Evolutionary conservation across 2,113 vertebrate species (phyloP), one percentile per base, ranked within the genome.

Genomic region (Grantiella picta): DNA sequence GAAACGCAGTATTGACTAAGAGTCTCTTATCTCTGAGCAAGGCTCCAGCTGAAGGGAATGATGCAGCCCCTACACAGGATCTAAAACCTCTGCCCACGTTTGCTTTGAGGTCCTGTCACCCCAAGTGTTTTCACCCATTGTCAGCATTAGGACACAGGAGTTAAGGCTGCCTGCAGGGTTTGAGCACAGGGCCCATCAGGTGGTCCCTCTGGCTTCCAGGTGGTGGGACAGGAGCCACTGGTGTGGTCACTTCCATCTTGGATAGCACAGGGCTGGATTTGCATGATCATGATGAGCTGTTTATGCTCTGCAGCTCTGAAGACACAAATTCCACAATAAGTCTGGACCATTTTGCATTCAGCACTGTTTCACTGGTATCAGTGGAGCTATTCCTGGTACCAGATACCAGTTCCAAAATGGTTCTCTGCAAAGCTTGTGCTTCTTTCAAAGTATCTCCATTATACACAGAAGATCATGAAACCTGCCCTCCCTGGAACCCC

Each of bases 161-260:
- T 75, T 33, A 35, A 45, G 33, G 20, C 22, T 45, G 52, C 11
- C 60, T n/a, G 21, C 1, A 42, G 45, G 36, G 47, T 28, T 31
- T 36, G 40, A 52, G 23, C 6, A 35, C 35, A 38, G 24, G 19
- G 38, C 20, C 24, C 63, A 33, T 6, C 28, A 47, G 33, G 21
- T 14, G 24, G 5, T 9, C 66, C 25, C 12, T 40, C 22, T n/a
- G 25, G 19, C 38, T 42, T 60, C n/a, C 68, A 61, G 45, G 25
- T 4, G 0, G 0, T 15, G 56, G 19, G 31, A 16, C 28, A 57
- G 27, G 44, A 89, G 40, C 29, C 38, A 11, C 15, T 1, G 7
- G 3, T 25, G 49, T 4, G n/a, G 15, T 38, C 45, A 45, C 47
- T 29, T 28, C 73, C 9, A 6, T 3, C 38, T 6, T 2, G 21